Conservation (phyloP, 1,140 invertebrate genomes). For the Caerostris darwini region DNA sequence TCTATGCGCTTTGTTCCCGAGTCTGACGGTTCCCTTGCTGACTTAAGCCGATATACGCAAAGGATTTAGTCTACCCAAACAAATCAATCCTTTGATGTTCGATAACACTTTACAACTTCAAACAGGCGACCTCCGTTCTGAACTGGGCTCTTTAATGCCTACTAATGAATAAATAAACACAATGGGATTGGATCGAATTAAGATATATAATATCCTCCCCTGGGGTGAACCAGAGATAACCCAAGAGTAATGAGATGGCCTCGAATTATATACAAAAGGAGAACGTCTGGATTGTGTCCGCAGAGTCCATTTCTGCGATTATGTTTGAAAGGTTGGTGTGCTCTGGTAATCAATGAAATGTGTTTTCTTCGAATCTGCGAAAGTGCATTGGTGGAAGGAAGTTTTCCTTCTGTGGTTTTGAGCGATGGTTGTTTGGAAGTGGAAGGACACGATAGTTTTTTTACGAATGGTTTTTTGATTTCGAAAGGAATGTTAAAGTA, state of each 20-base stretch:
- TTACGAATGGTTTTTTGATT: background rate
- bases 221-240: background rate
- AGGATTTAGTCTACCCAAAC: conserved; percentile 40
- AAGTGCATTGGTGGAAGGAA: background rate
- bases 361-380: conserved; percentile 18
- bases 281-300: conserved; percentile 24
- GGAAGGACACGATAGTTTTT: background rate
- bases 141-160: conserved; percentile 20
- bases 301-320: conserved; percentile 53
- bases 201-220: conserved; percentile 35
- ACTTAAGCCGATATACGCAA: conserved; percentile 42
- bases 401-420: background rate
- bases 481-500: too few species aligned
- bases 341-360: conserved; percentile 35
- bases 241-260: background rate
- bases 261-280: background rate
- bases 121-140: conserved; percentile 23
- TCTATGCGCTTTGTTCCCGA: conserved; percentile 36
- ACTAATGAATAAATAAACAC: conserved; percentile 64
- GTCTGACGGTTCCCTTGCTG: background rate
- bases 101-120: conserved; percentile 61
- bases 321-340: conserved; percentile 8
- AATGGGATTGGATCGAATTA: conserved; percentile 33
- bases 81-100: conserved; percentile 62
- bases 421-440: background rate